Conservation (phyloP, 2,797 vertebrate genomes). For the Pyrrhura leucotis region DNA sequence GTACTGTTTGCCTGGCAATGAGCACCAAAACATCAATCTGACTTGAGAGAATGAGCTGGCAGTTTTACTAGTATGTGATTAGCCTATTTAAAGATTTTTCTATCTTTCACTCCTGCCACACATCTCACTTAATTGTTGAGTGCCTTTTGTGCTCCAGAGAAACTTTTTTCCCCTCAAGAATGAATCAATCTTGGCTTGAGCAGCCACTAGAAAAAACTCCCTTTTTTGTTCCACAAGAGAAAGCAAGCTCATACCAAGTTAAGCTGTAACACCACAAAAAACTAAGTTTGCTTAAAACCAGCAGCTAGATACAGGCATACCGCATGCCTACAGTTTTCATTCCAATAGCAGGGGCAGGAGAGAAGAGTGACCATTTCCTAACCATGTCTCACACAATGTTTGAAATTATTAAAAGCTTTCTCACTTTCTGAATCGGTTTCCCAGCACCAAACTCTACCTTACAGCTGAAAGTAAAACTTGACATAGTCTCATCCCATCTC, state of each 20-base stretch:
- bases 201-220: not conserved
- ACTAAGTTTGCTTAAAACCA: not conserved
- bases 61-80: not conserved
- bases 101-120: not conserved
- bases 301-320: not conserved
- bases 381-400: fast-evolving
- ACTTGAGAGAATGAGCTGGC: not conserved
- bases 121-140: not conserved
- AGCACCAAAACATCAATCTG: not conserved
- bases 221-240: not conserved
- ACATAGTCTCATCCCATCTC: not conserved
- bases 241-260: not conserved
- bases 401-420: not conserved
- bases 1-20: fast-evolving
- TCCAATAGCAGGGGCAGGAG: not conserved
- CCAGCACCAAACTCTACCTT: not conserved
- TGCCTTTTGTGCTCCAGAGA: not conserved
- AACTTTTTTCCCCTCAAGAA: not conserved
- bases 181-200: not conserved
- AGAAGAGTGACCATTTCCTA: not conserved
- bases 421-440: not conserved
- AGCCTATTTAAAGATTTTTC: not conserved
- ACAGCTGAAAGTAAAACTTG: not conserved
- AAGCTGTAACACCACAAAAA: not conserved
- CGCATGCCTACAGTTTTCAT: not conserved